Conservation (phyloP, 2,888 invertebrate genomes). For the Orthosia cruda region DNA sequence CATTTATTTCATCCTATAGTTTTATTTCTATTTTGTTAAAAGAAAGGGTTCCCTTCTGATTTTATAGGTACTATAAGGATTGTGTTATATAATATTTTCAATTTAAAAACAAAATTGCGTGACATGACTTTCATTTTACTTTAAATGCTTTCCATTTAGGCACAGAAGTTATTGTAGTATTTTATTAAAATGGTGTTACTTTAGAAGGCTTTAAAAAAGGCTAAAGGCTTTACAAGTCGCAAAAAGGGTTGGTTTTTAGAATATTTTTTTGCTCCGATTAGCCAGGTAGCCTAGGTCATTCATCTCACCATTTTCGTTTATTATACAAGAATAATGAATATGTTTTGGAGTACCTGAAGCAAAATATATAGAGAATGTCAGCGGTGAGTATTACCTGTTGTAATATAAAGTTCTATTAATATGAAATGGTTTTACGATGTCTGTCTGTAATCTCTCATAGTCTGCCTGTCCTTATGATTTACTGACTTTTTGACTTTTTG, state of each 20-base stretch:
- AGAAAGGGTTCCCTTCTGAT: background rate
- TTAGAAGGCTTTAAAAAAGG: background rate
- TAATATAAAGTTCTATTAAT: no score
- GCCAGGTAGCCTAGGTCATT: no score
- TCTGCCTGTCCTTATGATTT: no score
- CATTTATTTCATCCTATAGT: background rate
- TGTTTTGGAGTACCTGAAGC: no score
- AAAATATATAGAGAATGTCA: no score
- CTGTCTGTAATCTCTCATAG: no score
- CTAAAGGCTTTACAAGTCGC: background rate
- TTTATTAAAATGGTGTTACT: background rate
- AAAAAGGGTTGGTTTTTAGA: background rate
- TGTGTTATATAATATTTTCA: background rate
- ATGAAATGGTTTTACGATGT: no score
- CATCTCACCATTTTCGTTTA: no score
- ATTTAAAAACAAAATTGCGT: background rate
- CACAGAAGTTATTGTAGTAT: background rate
- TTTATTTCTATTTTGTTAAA: background rate
- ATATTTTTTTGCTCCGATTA: no score
- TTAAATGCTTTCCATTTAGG: conserved; percentile 1
- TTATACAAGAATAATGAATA: no score
- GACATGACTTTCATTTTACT: background rate
- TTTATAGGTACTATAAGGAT: background rate
- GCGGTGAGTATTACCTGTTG: no score
- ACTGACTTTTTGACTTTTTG: no score